These are phyloP conservation scores for Polydrusus tereticollis DNA, from an alignment of 2,888 invertebrate species.

Conservation along the genomic window DNA sequence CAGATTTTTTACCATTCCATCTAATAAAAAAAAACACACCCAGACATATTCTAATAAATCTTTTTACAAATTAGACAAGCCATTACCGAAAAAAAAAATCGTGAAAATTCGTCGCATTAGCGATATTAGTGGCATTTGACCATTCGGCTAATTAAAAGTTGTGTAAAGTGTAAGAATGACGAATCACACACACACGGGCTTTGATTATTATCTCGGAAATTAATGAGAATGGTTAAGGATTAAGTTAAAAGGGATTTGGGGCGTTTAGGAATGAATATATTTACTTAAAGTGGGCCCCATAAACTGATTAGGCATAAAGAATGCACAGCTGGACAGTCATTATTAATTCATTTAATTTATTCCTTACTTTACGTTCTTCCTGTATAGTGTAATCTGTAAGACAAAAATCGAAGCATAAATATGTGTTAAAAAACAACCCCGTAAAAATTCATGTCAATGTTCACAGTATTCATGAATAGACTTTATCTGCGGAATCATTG, in stretches of 20 bases:
- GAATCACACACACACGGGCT: constrained; percentile 46
- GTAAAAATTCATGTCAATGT: no score
- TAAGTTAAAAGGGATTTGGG: constrained; percentile 34
- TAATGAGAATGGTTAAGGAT: constrained; percentile 46
- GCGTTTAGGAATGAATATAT: neutral
- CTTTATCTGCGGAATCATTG: no score
- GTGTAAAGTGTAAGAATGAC: constrained; percentile 47
- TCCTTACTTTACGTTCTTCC: no score
- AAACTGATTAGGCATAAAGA: no score
- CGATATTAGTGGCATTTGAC: constrained; percentile 42
- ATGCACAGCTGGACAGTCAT: no score
- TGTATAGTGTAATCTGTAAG: no score
- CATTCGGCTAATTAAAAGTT: constrained; percentile 46
- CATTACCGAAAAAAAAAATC: constrained; percentile 47
- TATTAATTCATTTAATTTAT: no score
- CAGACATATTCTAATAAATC: constrained; percentile 45
- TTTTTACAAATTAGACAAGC: constrained; percentile 47
- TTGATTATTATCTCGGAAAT: constrained; percentile 37
- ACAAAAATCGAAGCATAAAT: no score
- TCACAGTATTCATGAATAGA: no score
- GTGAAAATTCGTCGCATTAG: constrained; percentile 37
- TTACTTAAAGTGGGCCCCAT: no score
- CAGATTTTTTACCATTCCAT: constrained; percentile 31
- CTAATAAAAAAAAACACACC: constrained; percentile 33
- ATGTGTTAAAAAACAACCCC: no score